Evolutionary conservation across 2,888 invertebrate species (phyloP).

Genomic region (Onthophagus sagittarius): DNA sequence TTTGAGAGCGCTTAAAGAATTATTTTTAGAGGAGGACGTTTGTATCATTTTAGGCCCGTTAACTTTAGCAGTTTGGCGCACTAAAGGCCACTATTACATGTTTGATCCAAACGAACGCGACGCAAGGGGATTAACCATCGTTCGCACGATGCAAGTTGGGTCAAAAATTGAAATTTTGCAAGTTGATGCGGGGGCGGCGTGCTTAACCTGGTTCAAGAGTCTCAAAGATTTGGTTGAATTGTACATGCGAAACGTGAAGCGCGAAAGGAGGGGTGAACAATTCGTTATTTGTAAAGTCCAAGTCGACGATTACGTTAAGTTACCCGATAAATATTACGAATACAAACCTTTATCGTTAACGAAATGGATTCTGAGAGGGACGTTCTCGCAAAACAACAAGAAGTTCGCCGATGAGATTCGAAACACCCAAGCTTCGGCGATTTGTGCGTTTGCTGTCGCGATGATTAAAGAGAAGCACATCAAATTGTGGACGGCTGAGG

Average conservation of each 20-base stretch:
- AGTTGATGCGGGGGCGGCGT: conserved; percentile 40
- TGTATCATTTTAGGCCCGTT: conserved; percentile 46
- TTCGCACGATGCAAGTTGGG: conserved; percentile 30
- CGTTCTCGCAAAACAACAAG: conserved; percentile 38
- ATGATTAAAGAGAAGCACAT: conserved; percentile 55
- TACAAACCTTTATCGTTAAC: conserved; percentile 36
- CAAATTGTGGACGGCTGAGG: conserved; percentile 52
- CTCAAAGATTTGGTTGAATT: conserved; percentile 42
- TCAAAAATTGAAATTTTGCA: conserved; percentile 33
- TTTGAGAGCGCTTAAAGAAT: conserved; percentile 40
- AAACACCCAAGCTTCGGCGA: conserved; percentile 43
- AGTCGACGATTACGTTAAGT: conserved; percentile 39
- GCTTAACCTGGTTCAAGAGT: conserved; percentile 44
- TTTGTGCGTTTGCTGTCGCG: conserved; percentile 56
- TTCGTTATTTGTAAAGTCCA: conserved; percentile 43
- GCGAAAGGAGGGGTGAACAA: conserved; percentile 34
- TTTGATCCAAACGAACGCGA: conserved; percentile 50
- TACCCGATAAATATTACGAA: conserved; percentile 42
- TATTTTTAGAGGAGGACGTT: conserved; percentile 42
- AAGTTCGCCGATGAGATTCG: conserved; percentile 38
- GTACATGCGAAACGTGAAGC: conserved; percentile 44
- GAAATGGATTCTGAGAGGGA: conserved; percentile 43
- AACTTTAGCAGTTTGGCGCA: conserved; percentile 46
- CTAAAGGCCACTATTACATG: conserved; percentile 46
- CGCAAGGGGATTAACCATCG: conserved; percentile 34